Conservation (phyloP, 2,888 invertebrate species). For the Amphiduros pacificus region DNA sequence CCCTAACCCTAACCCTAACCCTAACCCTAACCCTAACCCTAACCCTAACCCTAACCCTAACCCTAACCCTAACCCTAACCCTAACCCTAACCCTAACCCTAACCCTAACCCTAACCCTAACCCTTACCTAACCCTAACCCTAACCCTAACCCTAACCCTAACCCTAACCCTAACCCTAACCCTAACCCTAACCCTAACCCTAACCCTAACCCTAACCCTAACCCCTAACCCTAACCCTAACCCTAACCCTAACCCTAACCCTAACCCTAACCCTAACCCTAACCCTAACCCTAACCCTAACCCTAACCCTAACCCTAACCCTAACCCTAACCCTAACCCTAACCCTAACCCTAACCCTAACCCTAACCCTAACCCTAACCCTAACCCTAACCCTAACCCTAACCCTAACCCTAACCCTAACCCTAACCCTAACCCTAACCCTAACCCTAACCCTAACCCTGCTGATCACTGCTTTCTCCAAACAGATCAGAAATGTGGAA, state of each 20-base stretch:
- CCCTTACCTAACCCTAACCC: conserved; percentile 12
- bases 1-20: neutral
- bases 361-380: too few relatives aligned
- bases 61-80: conserved; percentile 1
- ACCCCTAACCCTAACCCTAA: conserved; percentile 11
- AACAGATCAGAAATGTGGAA: too few relatives aligned
- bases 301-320: too few relatives aligned
- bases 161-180: conserved; percentile 1
- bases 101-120: conserved; percentile 9
- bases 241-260: conserved; percentile 7
- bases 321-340: too few relatives aligned
- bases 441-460: too few relatives aligned
- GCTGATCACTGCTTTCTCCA: too few relatives aligned
- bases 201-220: conserved; percentile 8
- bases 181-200: conserved; percentile 3
- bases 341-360: too few relatives aligned
- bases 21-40: conserved; percentile 2
- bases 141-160: conserved; percentile 1
- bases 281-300: too few relatives aligned
- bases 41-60: neutral
- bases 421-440: too few relatives aligned
- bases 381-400: too few relatives aligned
- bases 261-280: conserved; percentile 1
- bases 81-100: conserved; percentile 1
- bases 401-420: too few relatives aligned